Evolutionary conservation across 2,113 vertebrate genomes (phyloP), one percentile per base, ranked within the genome.

Genomic region (Callaeas wilsoni): DNA sequence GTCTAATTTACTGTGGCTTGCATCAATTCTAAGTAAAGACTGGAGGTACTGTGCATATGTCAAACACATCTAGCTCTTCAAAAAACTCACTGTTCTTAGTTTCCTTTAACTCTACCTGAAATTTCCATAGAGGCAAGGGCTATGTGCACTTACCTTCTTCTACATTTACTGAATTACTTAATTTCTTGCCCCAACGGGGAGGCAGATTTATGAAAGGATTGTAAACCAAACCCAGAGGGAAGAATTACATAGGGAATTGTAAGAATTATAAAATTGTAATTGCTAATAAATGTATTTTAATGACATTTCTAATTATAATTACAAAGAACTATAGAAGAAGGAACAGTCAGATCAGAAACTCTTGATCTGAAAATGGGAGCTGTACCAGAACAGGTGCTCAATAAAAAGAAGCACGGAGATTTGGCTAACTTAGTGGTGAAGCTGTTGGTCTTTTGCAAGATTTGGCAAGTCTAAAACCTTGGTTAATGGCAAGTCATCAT

Each of bases 21-120:
- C 75, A 92, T 88, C 63, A 93, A 37, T 95, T 90, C 64, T 90
- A 82, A 78, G 80, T 70, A 73, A 95, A 85, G 52, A 55, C 64
- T 81, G 27, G 8, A 84, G 59, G 52, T 76, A 47, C 49, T 55
- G 3, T 83, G 68, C 11, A 2, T 32, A 22, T 73, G 75, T 86
- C 70, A 90, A 64, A 93, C 44, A 74, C 14, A 69, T 53, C 70
- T 59, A 62, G 33, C 39, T 57, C 71, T 83, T 83, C 55, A 55
- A 62, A 67, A 93, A 52, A 18, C 9, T 17, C 46, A 1, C 42
- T 85, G 7, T 9, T 90, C 7, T 73, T 78, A 1, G 9, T 47
- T 77, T 65, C 8, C 46, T 70, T 33, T 55, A 22, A 37, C 30
- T 59, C 39, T 23, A 26, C 57, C 21, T 80, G 47, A 92, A 74